These are phyloP conservation scores for Cydia splendana DNA, from an alignment of 1,140 invertebrate species.

Conservation along the genomic window DNA sequence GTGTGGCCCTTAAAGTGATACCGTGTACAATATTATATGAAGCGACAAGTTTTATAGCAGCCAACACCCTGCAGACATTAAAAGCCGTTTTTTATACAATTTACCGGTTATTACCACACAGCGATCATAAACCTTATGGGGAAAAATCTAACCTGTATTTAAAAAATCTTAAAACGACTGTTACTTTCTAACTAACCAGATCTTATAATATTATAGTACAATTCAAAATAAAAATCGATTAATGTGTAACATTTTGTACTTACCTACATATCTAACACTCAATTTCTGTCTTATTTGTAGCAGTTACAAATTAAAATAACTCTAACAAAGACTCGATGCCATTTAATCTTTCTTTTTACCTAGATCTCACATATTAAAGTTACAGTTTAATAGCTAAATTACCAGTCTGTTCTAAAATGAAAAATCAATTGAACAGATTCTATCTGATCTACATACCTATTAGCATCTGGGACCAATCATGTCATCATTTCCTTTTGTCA, in stretches of 20 bases:
- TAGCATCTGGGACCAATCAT: too few species aligned
- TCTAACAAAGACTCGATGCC: too few species aligned
- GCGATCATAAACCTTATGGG: conserved; percentile 42
- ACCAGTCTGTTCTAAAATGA: too few species aligned
- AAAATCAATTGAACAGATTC: too few species aligned
- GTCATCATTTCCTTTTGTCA: too few species aligned
- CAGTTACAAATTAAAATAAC: too few species aligned
- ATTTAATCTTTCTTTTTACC: too few species aligned
- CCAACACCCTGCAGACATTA: conserved; percentile 78
- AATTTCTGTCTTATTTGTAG: neutral
- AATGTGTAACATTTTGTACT: neutral
- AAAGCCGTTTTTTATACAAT: conserved; percentile 59
- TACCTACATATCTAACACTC: neutral
- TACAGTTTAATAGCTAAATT: too few species aligned
- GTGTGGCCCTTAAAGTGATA: too few species aligned
- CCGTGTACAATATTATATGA: conserved; percentile 39
- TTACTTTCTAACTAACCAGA: neutral
- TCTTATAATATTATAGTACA: neutral
- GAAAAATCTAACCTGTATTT: neutral
- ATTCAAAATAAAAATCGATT: neutral
- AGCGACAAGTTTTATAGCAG: conserved; percentile 61
- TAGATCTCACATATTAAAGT: too few species aligned
- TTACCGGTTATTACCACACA: conserved; percentile 63
- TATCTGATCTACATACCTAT: too few species aligned
- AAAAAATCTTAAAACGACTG: neutral